Evolutionary conservation across 2,797 vertebrate genomes (phyloP).

Genomic region (Sciurus carolinensis): DNA sequence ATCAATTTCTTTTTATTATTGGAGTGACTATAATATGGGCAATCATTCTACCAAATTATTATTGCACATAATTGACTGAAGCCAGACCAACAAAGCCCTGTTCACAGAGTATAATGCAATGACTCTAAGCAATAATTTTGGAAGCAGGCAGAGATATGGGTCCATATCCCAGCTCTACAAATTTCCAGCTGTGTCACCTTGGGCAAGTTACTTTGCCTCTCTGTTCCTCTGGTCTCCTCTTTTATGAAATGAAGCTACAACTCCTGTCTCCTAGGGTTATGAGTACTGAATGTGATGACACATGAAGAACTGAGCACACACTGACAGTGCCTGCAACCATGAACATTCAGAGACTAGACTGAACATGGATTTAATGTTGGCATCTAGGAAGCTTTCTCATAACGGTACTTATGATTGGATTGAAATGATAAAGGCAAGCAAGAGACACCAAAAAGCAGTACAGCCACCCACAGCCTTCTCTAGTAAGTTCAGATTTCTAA

Average conservation of each 20-base stretch:
- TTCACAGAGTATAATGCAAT: not conserved
- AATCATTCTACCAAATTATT: constrained; percentile 18
- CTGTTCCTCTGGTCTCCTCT: not conserved
- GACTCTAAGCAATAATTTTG: constrained; percentile 16
- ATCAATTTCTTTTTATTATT: constrained; percentile 55
- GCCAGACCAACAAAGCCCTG: constrained; percentile 11
- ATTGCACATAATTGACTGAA: constrained; percentile 29
- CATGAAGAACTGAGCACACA: not conserved
- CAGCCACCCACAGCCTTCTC: not conserved
- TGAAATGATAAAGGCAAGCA: constrained; percentile 55
- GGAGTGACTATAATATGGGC: not conserved
- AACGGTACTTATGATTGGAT: not conserved
- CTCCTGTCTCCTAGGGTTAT: not conserved
- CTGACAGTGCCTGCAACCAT: constrained; percentile 2
- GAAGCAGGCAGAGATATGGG: not conserved
- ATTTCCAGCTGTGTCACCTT: constrained; percentile 2
- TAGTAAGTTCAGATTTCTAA: constrained; percentile 23
- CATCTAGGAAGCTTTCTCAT: constrained; percentile 20
- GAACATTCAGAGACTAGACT: not conserved
- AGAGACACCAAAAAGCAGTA: constrained; percentile 22
- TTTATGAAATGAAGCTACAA: constrained; percentile 23
- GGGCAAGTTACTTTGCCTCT: not conserved
- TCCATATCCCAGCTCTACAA: not conserved
- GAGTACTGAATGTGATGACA: not conserved
- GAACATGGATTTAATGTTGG: constrained; percentile 27